These are phyloP conservation scores for Atta cephalotes DNA, from an alignment of 1,140 invertebrate species.

Conservation along the genomic window DNA sequence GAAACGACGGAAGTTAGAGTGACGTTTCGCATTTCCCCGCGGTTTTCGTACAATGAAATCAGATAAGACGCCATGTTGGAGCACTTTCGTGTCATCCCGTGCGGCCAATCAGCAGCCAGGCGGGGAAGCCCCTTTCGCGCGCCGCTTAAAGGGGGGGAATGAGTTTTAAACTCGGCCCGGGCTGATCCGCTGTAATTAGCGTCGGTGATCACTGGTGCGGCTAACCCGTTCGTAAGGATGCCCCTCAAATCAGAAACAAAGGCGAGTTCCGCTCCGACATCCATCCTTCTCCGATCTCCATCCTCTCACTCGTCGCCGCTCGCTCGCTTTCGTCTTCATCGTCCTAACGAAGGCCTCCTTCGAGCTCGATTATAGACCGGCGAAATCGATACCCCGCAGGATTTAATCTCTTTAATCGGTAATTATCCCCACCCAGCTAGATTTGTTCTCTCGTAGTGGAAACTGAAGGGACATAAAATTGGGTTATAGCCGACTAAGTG, in stretches of 20 bases:
- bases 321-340: constrained; percentile 33
- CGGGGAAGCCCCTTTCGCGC: constrained; percentile 80
- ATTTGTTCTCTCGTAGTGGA: constrained; percentile 51
- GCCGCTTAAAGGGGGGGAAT: constrained; percentile 81
- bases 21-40: constrained; percentile 65
- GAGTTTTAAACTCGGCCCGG: constrained; percentile 84
- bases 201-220: constrained; percentile 85
- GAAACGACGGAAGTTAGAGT: constrained; percentile 63
- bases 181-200: constrained; percentile 85
- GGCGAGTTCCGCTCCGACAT: constrained; percentile 68
- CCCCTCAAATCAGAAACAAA: constrained; percentile 82
- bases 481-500: constrained; percentile 72
- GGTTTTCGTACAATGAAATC: constrained; percentile 79
- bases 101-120: constrained; percentile 80
- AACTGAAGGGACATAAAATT: constrained; percentile 76
- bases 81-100: constrained; percentile 84
- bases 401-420: constrained; percentile 81
- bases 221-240: constrained; percentile 82
- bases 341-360: constrained; percentile 63
- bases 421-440: constrained; percentile 75
- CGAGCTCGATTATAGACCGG: constrained; percentile 74
- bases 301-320: neutral
- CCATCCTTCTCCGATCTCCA: constrained; percentile 34
- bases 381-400: constrained; percentile 78
- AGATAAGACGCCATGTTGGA: constrained; percentile 85